Conservation (phyloP, 2,113 vertebrate species). For the Grantiella picta region DNA sequence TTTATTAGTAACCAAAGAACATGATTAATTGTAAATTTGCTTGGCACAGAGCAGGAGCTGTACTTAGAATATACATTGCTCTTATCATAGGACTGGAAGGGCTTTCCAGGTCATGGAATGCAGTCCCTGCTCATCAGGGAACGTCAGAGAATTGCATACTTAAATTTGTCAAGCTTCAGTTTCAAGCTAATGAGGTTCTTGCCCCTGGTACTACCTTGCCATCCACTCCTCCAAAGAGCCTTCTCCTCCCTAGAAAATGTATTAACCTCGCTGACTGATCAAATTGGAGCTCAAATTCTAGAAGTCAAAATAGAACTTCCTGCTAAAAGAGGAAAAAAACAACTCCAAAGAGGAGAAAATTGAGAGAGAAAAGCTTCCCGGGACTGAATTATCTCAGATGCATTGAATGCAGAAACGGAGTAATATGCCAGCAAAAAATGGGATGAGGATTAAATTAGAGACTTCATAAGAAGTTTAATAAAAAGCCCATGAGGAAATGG, state of each 20-base stretch:
- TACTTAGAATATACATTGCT: neutral
- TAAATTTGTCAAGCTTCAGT: slow-evolving; percentile 23
- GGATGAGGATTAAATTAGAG: neutral
- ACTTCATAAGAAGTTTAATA: neutral
- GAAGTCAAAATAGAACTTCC: neutral
- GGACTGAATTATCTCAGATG: neutral
- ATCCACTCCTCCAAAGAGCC: neutral
- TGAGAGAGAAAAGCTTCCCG: neutral
- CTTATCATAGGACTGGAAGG: neutral
- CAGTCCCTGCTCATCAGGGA: neutral
- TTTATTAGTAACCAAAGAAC: neutral
- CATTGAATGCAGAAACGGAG: neutral
- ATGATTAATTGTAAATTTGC: neutral
- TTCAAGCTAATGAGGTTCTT: slow-evolving; percentile 39
- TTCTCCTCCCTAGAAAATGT: neutral
- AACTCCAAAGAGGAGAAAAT: neutral
- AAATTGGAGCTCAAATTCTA: neutral
- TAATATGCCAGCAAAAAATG: neutral
- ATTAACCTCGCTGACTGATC: neutral
- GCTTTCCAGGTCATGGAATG: neutral
- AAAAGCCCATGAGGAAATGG: neutral
- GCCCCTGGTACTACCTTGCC: neutral
- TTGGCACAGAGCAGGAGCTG: neutral
- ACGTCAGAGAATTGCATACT: neutral
- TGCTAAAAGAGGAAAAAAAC: neutral